A percentile compares a stretch with the other conserved stretches of the same genome.
Evolutionary conservation across 2,888 invertebrate genomes (phyloP).

Genomic region (Quadriops clusia): DNA sequence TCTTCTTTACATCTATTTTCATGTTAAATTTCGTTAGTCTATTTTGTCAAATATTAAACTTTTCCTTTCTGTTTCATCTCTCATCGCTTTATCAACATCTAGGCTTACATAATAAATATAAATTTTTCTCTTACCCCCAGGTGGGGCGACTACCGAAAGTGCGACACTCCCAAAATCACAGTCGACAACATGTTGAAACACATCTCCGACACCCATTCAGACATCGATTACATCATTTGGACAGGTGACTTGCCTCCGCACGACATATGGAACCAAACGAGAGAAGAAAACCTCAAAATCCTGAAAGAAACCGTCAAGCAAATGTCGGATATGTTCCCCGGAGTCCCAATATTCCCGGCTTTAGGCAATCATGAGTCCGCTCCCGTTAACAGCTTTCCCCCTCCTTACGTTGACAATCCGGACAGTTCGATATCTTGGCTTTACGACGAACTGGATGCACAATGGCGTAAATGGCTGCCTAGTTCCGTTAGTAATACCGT

Average conservation of each 20-base stretch:
- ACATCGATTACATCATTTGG: slow-evolving; percentile 89
- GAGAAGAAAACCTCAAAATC: slow-evolving; percentile 75
- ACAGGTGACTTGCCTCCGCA: slow-evolving; percentile 95
- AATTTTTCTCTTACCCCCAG: slow-evolving; percentile 34
- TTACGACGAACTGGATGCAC: slow-evolving; percentile 77
- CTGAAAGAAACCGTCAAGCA: slow-evolving; percentile 75
- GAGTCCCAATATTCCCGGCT: slow-evolving; percentile 86
- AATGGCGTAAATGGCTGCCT: slow-evolving; percentile 88
- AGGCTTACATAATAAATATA: too few relatives aligned
- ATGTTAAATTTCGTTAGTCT: too few relatives aligned
- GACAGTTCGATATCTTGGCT: slow-evolving; percentile 84
- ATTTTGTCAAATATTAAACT: too few relatives aligned
- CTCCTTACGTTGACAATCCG: slow-evolving; percentile 68
- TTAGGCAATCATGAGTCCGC: slow-evolving; percentile 95
- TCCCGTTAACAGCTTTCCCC: slow-evolving; percentile 88
- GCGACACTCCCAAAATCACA: slow-evolving; percentile 86
- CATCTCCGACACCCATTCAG: slow-evolving; percentile 75
- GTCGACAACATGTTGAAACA: slow-evolving; percentile 88
- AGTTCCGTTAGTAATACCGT: slow-evolving; percentile 78
- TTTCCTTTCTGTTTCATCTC: too few relatives aligned
- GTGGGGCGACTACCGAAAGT: slow-evolving; percentile 94
- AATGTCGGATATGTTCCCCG: slow-evolving; percentile 79
- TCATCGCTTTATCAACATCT: too few relatives aligned
- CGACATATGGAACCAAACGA: slow-evolving; percentile 89
- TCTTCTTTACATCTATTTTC: too few relatives aligned